Conservation (phyloP, 2,113 vertebrate species). For the Microtus montanus region DNA sequence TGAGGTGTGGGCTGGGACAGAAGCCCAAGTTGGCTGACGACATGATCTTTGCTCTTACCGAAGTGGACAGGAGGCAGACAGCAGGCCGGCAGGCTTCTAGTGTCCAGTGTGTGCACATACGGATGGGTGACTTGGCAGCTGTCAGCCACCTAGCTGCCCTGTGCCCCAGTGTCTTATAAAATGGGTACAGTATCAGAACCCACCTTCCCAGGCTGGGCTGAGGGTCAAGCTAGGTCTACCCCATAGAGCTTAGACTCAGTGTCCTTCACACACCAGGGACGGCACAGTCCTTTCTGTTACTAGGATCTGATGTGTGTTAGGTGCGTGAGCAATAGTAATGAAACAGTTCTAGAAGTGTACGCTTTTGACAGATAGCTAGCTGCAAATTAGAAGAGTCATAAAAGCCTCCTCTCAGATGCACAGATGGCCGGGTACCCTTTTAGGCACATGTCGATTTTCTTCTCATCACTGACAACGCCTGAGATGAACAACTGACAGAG, state of each 20-base stretch:
- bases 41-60: not conserved
- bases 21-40: accelerated
- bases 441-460: not conserved
- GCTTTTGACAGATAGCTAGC: not conserved
- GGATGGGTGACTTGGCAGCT: not conserved
- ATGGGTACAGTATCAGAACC: not conserved
- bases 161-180: not conserved
- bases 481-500: not conserved
- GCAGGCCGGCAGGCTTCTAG: not conserved
- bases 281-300: accelerated
- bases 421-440: not conserved
- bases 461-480: not conserved
- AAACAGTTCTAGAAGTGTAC: not conserved
- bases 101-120: not conserved
- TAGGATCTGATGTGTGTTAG: not conserved
- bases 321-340: not conserved
- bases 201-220: not conserved
- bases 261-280: accelerated
- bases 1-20: not conserved
- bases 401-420: not conserved
- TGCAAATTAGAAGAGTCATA: not conserved
- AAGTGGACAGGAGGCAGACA: not conserved
- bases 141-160: not conserved
- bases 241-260: accelerated
- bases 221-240: not conserved